phyloP scores from a whole-genome alignment of 2,888 invertebrate genomes.

The Celastrina argiolus region DNA sequence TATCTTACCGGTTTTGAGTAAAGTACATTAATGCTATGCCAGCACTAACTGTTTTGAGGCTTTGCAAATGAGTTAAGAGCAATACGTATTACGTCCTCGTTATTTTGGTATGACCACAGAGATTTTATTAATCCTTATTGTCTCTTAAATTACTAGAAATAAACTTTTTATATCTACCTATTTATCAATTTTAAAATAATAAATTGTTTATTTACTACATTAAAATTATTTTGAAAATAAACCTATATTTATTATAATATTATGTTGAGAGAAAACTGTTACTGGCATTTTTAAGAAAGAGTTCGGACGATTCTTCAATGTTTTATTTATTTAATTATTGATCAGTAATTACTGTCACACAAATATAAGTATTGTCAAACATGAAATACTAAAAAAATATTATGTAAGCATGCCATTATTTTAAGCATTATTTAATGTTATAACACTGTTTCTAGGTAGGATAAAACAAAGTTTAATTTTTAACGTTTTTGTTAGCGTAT shows the following conservation, averaged over 20 bases:
- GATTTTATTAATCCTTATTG: neutral
- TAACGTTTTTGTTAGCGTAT: conserved; percentile 19
- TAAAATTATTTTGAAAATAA: too few relatives aligned
- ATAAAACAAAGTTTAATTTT: neutral
- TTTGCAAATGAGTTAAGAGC: neutral
- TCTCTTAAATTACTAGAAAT: neutral
- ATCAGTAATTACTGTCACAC: neutral
- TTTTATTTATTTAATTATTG: neutral
- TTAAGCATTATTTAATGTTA: conserved; percentile 1
- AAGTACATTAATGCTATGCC: neutral
- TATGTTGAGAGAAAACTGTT: neutral
- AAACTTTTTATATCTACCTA: neutral
- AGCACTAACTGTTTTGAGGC: neutral
- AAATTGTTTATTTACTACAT: neutral
- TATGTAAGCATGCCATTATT: neutral
- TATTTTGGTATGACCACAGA: neutral
- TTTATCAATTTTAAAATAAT: neutral
- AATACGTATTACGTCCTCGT: neutral
- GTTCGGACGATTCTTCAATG: too few relatives aligned
- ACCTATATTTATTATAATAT: too few relatives aligned
- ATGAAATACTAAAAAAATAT: neutral
- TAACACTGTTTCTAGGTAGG: neutral
- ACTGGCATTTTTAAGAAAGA: neutral
- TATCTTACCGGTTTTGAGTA: neutral
- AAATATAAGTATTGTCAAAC: neutral